Evolutionary conservation across 1,140 invertebrate species (phyloP).

Genomic region (Rhopalosiphum maidis): DNA sequence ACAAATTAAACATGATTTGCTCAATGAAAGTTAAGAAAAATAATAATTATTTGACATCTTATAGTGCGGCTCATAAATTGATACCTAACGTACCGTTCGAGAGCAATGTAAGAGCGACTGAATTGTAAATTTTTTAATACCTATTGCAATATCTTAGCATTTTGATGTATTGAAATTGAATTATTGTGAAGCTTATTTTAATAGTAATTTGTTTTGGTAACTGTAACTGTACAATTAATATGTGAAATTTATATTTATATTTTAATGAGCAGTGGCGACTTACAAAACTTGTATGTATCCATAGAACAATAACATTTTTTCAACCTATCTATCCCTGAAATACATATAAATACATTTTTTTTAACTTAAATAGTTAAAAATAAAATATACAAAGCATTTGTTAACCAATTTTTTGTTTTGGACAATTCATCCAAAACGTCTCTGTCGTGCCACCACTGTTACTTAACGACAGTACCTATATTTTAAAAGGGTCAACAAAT

Average conservation of each 20-base stretch:
- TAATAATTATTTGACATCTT: not conserved
- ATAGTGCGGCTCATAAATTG: slow-evolving; percentile 6
- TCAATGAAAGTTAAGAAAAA: not conserved
- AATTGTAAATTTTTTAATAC: not conserved
- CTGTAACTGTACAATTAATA: not conserved
- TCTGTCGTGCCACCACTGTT: too few relatives aligned
- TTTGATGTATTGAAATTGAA: not conserved
- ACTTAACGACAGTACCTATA: not conserved
- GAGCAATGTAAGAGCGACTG: not conserved
- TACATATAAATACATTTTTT: too few relatives aligned
- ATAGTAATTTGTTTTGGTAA: not conserved
- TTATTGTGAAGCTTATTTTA: not conserved
- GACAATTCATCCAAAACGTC: too few relatives aligned
- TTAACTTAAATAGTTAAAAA: too few relatives aligned
- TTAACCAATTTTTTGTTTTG: too few relatives aligned
- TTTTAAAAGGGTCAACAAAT: not conserved
- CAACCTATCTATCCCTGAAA: too few relatives aligned
- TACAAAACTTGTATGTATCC: too few relatives aligned
- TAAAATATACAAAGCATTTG: too few relatives aligned
- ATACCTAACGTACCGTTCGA: slow-evolving; percentile 4
- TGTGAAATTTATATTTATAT: too few relatives aligned
- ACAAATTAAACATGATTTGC: not conserved
- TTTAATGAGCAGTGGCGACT: too few relatives aligned
- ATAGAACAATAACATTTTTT: too few relatives aligned
- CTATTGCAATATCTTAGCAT: not conserved